Evolutionary conservation across 2,113 vertebrate genomes (phyloP).

Genomic region (Notarius quadriscutis): DNA sequence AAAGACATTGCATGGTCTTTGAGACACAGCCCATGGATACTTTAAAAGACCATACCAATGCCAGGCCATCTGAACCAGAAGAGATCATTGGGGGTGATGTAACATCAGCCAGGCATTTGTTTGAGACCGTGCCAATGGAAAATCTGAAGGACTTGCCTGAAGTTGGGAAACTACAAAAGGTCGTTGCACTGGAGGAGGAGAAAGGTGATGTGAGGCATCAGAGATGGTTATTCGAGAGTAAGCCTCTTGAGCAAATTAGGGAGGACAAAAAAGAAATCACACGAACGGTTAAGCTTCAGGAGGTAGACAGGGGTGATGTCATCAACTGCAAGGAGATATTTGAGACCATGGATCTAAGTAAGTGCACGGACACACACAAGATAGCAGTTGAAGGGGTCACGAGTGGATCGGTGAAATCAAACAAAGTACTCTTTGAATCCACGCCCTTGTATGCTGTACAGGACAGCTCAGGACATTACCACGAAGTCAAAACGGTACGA

Average conservation of each 20-base stretch:
- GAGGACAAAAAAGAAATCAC: slow-evolving; percentile 81
- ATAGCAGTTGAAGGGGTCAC: slow-evolving; percentile 84
- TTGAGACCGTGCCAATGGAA: slow-evolving; percentile 86
- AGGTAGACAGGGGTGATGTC: slow-evolving; percentile 83
- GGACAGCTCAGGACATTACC: slow-evolving; percentile 86
- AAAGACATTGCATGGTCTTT: slow-evolving; percentile 83
- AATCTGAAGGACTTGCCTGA: slow-evolving; percentile 82
- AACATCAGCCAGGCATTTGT: slow-evolving; percentile 78
- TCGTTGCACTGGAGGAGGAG: slow-evolving; percentile 81
- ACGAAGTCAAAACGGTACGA: slow-evolving; percentile 86
- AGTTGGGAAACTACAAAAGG: slow-evolving; percentile 81
- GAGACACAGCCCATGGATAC: slow-evolving; percentile 84
- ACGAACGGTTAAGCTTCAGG: slow-evolving; percentile 81
- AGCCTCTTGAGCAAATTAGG: slow-evolving; percentile 83
- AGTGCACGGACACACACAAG: slow-evolving; percentile 78
- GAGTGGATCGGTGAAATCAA: slow-evolving; percentile 81
- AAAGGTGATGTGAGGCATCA: slow-evolving; percentile 88
- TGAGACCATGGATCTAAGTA: slow-evolving; percentile 84
- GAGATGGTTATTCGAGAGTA: slow-evolving; percentile 88
- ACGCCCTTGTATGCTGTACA: slow-evolving; percentile 87
- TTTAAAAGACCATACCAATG: slow-evolving; percentile 77
- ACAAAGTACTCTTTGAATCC: slow-evolving; percentile 86
- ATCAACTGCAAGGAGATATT: slow-evolving; percentile 81
- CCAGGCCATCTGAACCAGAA: slow-evolving; percentile 62
- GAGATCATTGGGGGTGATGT: slow-evolving; percentile 86